phyloP scores from a whole-genome alignment of 2,113 vertebrate genomes.

The Hippopotamus amphibius region DNA sequence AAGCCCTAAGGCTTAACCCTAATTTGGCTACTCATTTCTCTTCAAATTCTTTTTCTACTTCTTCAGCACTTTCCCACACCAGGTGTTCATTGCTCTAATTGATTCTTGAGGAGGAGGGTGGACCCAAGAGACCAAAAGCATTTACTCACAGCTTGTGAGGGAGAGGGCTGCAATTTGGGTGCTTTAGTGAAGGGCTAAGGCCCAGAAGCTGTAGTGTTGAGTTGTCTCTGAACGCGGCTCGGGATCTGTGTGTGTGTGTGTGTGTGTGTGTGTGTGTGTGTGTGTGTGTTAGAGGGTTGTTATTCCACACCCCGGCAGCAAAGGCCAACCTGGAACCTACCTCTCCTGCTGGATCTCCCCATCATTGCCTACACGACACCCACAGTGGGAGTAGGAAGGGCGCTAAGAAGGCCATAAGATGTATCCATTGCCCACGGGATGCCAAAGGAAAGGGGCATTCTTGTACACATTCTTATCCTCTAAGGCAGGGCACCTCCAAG shows the following conservation, averaged over 20 bases:
- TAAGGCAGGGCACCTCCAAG: not conserved
- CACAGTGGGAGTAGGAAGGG: not conserved
- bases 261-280: no score
- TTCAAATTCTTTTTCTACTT: conserved; percentile 10
- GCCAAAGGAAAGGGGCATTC: not conserved
- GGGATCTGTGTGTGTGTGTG: not conserved
- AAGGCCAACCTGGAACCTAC: not conserved
- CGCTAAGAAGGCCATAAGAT: not conserved
- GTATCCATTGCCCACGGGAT: no score
- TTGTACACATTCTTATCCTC: not conserved
- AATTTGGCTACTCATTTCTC: not conserved
- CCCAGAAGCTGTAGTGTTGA: not conserved
- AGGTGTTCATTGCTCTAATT: not conserved
- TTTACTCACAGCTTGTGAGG: not conserved
- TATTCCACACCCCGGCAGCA: not conserved
- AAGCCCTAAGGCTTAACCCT: not conserved
- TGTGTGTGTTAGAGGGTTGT: no score
- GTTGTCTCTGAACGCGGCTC: not conserved
- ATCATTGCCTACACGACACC: not conserved
- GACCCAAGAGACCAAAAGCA: not conserved
- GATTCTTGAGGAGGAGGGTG: not conserved
- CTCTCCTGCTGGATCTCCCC: not conserved
- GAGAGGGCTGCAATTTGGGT: not conserved
- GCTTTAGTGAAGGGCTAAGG: not conserved
- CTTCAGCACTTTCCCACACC: not conserved